Percentiles rank a stretch among this genome's conserved stretches.
Evolutionary conservation across 2,888 invertebrate genomes (phyloP).

Genomic region (Euproctis similis): DNA sequence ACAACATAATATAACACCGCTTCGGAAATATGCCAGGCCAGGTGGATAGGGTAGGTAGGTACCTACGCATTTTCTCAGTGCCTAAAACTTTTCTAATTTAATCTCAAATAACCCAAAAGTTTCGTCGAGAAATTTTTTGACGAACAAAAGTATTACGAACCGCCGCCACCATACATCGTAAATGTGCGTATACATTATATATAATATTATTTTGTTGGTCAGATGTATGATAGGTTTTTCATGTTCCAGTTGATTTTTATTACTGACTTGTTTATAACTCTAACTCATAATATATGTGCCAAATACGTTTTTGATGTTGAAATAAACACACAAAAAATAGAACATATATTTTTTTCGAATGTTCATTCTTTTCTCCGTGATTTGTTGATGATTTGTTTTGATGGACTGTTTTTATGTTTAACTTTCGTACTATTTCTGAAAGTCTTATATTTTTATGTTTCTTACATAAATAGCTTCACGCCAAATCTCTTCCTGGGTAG

Average conservation of each 20-base stretch:
- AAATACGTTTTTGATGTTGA: conserved; percentile 4
- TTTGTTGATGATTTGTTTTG: no score
- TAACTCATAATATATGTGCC: no score
- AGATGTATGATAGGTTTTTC: conserved; percentile 22
- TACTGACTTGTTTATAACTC: conserved; percentile 4
- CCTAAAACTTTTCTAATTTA: conserved; percentile 26
- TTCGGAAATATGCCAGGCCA: conserved; percentile 10
- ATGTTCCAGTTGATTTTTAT: conserved; percentile 11
- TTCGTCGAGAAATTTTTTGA: conserved; percentile 13
- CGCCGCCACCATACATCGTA: conserved; percentile 5
- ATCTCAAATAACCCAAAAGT: conserved; percentile 23
- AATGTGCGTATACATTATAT: conserved; percentile 3
- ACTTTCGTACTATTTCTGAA: no score
- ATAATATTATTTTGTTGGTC: conserved; percentile 3
- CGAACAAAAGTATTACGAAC: conserved; percentile 9
- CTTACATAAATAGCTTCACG: no score
- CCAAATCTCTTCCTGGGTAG: no score
- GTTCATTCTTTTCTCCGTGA: no score
- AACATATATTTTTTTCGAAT: no score
- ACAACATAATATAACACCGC: conserved; percentile 20
- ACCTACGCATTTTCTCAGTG: conserved; percentile 6
- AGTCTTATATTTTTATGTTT: no score
- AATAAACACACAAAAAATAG: no score
- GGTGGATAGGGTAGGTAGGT: no score
- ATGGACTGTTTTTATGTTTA: no score